phyloP scores from a whole-genome alignment of 1,140 invertebrate species.

The Nasonia vitripennis region DNA sequence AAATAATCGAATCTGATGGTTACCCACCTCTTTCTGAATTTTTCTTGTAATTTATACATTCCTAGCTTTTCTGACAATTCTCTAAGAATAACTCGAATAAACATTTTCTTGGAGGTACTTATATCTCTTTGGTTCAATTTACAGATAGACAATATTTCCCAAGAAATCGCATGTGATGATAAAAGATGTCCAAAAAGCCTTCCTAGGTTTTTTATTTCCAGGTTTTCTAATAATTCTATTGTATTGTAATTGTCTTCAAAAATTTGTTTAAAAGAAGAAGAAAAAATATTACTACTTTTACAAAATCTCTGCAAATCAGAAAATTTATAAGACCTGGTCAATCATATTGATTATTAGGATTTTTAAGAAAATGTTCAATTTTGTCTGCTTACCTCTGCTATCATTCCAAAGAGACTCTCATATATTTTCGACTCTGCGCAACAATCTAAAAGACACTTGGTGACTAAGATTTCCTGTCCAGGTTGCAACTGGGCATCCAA shows the following conservation, averaged over 20 bases:
- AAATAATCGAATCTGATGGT: not conserved
- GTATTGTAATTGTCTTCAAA: conserved; percentile 40
- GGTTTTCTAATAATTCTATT: conserved; percentile 38
- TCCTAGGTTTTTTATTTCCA: conserved; percentile 35
- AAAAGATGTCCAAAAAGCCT: conserved; percentile 48
- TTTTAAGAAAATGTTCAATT: not conserved
- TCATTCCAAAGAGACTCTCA: conserved; percentile 38
- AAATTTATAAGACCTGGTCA: not conserved
- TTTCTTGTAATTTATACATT: conserved; percentile 16
- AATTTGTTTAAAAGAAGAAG: conserved; percentile 31
- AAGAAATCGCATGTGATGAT: conserved; percentile 34
- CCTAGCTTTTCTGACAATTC: conserved; percentile 36
- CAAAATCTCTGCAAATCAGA: conserved; percentile 45
- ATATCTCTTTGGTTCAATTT: conserved; percentile 37
- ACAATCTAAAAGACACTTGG: conserved; percentile 41
- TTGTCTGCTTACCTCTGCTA: conserved; percentile 27
- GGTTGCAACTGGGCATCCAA: conserved; percentile 16
- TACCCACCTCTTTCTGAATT: conserved; percentile 3
- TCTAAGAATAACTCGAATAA: conserved; percentile 39
- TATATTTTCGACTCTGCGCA: conserved; percentile 43
- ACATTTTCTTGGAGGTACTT: conserved; percentile 32
- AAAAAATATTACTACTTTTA: conserved; percentile 32
- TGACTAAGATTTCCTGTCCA: conserved; percentile 35
- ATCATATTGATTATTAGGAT: not conserved
- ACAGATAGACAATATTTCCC: conserved; percentile 26